Evolutionary conservation across 2,797 vertebrate genomes (phyloP), one percentile per base, ranked within the genome.

Genomic region (Cynopterus sphinx): DNA sequence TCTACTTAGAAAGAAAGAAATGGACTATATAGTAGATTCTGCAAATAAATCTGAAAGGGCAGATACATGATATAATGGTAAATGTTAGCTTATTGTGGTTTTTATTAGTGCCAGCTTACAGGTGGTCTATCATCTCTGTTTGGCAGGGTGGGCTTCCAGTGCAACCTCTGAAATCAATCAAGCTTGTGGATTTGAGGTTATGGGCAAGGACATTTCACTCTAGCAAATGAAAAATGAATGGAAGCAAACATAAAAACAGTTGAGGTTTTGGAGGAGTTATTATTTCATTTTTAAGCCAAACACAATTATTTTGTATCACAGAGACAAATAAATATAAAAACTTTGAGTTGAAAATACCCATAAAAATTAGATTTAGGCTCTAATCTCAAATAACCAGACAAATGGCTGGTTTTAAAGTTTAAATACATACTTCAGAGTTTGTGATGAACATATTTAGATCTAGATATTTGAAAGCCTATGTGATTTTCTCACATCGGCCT

Each of bases 301-400:
- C 46, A 41, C 31, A 95, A 21, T 92, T 49, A 78, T 75, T 92
- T 74, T 82, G 28, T 75, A 63, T 91, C 36, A 92, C 15, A 93
- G 78, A 90, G 74, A 94, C 17, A 31, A 87, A 84, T 83, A 89
- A 77, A 79, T 26, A 79, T 49, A 78, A 91, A 65, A 74, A 46
- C 15, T 88, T 93, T 33, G 59, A 15, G n/a, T 92, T 92, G 61
- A 96, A 96, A 94, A 78, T 70, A 55, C 22, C 46, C 28, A 71
- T 87, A 51, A 83, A 92, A 91, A 33, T 33, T 33, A 91, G 49
- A 83, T 81, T 88, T 89, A 81, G 86, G 39, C 9, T 73, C 71
- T 93, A 88, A 95, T 96, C 55, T 94, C 74, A 81, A 91, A 88
- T 92, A 93, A 55, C n/a, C 77, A 97, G 91, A 77, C 28, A 33